These are phyloP conservation scores for Propsilocerus akamusi DNA, from an alignment of 1,140 invertebrate genomes.

Conservation along the genomic window DNA sequence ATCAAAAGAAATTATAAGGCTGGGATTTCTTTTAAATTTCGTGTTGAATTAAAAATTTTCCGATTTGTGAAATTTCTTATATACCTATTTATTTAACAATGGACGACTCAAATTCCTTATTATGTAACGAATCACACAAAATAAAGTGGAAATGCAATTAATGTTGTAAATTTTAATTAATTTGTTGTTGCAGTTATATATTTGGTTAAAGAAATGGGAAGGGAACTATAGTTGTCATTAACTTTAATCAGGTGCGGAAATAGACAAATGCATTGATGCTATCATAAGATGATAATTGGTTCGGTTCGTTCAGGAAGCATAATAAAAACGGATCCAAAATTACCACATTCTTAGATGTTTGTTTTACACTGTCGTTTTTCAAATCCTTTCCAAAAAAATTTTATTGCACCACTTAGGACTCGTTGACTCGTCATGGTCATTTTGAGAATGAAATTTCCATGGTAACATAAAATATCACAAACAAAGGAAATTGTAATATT, in stretches of 20 bases:
- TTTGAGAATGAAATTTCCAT: background rate
- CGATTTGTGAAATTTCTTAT: background rate
- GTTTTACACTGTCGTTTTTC: background rate
- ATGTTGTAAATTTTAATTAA: background rate
- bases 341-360: background rate
- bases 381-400: background rate
- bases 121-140: background rate
- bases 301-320: no score
- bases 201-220: no score
- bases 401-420: background rate
- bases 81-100: no score
- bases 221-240: no score
- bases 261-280: no score
- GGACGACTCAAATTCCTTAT: no score
- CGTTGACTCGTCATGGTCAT: no score
- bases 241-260: no score
- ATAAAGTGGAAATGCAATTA: background rate
- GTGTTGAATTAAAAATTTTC: background rate
- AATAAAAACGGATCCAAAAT: no score
- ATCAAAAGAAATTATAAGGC: background rate
- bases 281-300: no score
- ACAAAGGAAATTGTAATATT: background rate
- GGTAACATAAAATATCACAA: background rate
- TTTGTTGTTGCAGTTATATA: no score
- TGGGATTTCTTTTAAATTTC: conserved; percentile 1